These are phyloP conservation scores for Catalaphyllia jardinei DNA, from an alignment of 64 coral and sea anemone genomes.

Conservation along the genomic window DNA sequence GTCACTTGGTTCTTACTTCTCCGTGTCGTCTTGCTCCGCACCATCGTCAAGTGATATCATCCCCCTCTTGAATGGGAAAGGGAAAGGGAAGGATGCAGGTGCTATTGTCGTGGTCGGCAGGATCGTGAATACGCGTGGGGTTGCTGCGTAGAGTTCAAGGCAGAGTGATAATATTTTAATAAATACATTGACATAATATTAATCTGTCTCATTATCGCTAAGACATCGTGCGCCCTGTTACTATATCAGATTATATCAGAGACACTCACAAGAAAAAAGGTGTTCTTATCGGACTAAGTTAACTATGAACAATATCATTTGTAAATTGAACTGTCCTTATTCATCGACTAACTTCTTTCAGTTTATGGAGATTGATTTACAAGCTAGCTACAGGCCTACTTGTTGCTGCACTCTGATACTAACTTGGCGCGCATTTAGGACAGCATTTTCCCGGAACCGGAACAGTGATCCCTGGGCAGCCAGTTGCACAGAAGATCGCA, in stretches of 20 bases:
- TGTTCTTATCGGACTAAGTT: no score
- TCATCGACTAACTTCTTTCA: no score
- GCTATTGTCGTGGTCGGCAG: neutral
- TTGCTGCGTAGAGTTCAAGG: neutral
- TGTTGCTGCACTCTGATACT: neutral
- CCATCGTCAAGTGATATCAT: neutral
- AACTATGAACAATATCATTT: no score
- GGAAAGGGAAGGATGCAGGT: neutral
- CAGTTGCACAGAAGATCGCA: neutral
- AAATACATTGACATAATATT: neutral
- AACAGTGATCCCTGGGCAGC: neutral
- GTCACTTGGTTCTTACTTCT: neutral
- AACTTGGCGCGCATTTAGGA: neutral
- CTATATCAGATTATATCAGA: neutral
- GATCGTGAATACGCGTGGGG: neutral
- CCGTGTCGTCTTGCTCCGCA: neutral
- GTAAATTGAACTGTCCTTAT: no score
- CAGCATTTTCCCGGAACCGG: conserved; percentile 3
- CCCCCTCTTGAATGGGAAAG: neutral
- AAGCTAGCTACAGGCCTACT: no score
- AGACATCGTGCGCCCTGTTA: neutral
- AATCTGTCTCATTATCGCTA: neutral
- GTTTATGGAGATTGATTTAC: no score
- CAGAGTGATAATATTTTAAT: neutral
- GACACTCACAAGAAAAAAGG: no score